A percentile compares a stretch with the other conserved stretches of the same genome.
Conservation (phyloP, 2,797 vertebrate species). For the Sebastes wilsoni region DNA sequence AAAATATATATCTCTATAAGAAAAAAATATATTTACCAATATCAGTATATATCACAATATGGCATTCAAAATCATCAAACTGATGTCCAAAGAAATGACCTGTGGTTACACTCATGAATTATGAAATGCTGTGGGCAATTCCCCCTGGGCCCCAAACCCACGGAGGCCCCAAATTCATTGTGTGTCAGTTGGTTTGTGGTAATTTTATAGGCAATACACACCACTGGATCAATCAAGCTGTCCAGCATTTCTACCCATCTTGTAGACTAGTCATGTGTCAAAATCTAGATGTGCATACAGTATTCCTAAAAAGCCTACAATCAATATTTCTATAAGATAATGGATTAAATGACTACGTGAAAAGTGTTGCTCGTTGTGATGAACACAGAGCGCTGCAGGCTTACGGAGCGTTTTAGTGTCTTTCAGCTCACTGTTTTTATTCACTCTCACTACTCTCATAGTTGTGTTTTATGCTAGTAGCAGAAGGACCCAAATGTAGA, state of each 20-base stretch:
- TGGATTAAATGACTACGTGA: not conserved
- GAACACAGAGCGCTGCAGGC: not conserved
- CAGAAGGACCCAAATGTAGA: not conserved
- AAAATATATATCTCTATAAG: no score
- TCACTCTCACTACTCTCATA: not conserved
- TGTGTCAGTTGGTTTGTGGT: no score
- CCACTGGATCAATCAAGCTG: no score
- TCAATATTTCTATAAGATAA: not conserved
- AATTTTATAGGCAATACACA: not conserved
- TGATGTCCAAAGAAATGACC: no score
- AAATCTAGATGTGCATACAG: not conserved
- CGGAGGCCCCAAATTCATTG: no score
- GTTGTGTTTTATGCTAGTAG: no score
- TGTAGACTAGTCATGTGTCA: not conserved
- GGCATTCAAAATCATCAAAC: no score
- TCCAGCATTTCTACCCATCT: not conserved
- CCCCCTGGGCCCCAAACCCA: no score
- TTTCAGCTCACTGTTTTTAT: not conserved
- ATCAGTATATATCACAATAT: no score
- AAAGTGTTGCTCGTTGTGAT: not conserved
- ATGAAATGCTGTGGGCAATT: not conserved
- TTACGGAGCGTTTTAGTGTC: not conserved
- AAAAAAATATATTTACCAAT: no score
- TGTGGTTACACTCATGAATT: not conserved
- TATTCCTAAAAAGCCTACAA: not conserved